phyloP scores from a whole-genome alignment of 2,888 invertebrate species.

The Morpho achilles region DNA sequence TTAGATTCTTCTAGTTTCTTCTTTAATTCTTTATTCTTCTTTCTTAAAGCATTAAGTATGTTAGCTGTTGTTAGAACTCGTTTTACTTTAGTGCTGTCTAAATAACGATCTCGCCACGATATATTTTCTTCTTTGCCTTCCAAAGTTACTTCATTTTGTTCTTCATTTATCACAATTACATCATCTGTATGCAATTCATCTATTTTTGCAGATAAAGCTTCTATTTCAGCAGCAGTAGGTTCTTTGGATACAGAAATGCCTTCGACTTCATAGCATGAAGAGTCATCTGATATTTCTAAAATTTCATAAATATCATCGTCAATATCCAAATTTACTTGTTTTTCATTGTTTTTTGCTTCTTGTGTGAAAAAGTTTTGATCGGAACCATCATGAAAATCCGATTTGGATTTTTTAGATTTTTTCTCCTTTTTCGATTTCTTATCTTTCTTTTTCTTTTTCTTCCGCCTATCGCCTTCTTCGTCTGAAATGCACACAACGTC shows the following conservation, averaged over 20 bases:
- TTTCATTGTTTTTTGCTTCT: slow-evolving; percentile 3
- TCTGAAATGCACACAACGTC: slow-evolving; percentile 78
- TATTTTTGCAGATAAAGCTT: slow-evolving; percentile 67
- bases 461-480: slow-evolving; percentile 46
- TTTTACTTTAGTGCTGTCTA: slow-evolving; percentile 80
- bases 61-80: slow-evolving; percentile 70
- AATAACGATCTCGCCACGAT: slow-evolving; percentile 81
- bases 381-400: slow-evolving; percentile 56
- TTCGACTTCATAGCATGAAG: slow-evolving; percentile 58
- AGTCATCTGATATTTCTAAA: slow-evolving; percentile 62
- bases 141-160: slow-evolving; percentile 40
- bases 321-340: slow-evolving; percentile 14
- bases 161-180: slow-evolving; percentile 41
- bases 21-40: slow-evolving; percentile 75
- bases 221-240: slow-evolving; percentile 65
- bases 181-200: slow-evolving; percentile 63
- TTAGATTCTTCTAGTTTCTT: slow-evolving; percentile 54
- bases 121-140: slow-evolving; percentile 24
- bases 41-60: slow-evolving; percentile 79
- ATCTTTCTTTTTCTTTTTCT: slow-evolving; percentile 50
- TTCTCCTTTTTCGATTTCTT: slow-evolving; percentile 66
- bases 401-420: slow-evolving; percentile 52
- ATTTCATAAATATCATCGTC: slow-evolving; percentile 52
- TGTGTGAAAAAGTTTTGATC: slow-evolving; percentile 59
- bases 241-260: slow-evolving; percentile 61